Evolutionary conservation across 2,888 invertebrate species (phyloP), one percentile per base, ranked within the genome.

Genomic region (Erannis defoliaria): DNA sequence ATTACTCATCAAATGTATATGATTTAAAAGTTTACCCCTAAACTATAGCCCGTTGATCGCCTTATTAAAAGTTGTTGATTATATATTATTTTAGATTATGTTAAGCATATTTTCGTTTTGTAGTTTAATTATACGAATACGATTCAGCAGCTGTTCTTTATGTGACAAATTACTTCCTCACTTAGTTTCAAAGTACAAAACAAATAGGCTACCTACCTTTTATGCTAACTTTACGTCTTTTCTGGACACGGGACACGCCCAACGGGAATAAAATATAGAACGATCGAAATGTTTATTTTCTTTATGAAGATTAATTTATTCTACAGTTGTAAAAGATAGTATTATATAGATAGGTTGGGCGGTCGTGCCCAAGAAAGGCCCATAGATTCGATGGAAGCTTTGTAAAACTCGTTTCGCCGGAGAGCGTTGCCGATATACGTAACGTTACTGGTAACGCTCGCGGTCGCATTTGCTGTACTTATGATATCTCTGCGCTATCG

Each of bases 181-280:
- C 88, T 89, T 90, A 86, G 86, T 90, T 89, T 88, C 86, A 85
- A 90, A 91, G 91, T 92, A 92, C 91, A 92, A 92, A 91, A 84
- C 79, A 71, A 75, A 84, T 88, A 87, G 83, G 81, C 84, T 88
- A 87, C 85, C 79, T 80, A n/a, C n/a, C 80, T 79, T 76, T 76
- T 80, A 77, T 76, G 78, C 75, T 78, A 77, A 38, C 38, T 26
- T 8, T 19, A 18, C 10, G 61, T 54, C 64, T 73, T 73, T 75
- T 85, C 88, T 81, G 85, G 82, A 83, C 82, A 77, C 76, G 77
- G 79, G 81, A 80, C 74, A n/a, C 73, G 75, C 81, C 82, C 84
- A 76, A 82, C 81, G 65, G 72, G 70, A 55, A 78, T 72, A 85
- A 82, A 80, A 50, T 14, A 50, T 82, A 70, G 73, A 80, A 80